Evolutionary conservation across 2,888 invertebrate species (phyloP).

Genomic region (Cartodere bifasciata): DNA sequence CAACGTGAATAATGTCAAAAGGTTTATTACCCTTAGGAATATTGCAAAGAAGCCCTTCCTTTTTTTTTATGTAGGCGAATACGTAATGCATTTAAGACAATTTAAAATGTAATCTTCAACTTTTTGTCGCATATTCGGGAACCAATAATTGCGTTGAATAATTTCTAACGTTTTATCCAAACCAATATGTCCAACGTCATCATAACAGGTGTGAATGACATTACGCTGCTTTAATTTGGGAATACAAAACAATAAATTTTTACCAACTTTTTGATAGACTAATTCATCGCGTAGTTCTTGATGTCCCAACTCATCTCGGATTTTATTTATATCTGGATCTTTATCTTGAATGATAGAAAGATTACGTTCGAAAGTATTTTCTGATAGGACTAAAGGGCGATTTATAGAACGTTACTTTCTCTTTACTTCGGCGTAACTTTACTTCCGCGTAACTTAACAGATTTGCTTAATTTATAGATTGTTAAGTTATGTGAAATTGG

Average conservation of each 20-base stretch:
- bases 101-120: constrained; percentile 17
- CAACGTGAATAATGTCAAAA: constrained; percentile 19
- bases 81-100: constrained; percentile 22
- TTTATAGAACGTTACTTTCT: too few relatives aligned
- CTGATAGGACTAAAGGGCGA: too few relatives aligned
- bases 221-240: constrained; percentile 13
- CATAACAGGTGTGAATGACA: constrained; percentile 19
- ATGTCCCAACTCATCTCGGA: constrained; percentile 9
- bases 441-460: too few relatives aligned
- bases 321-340: constrained; percentile 13
- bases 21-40: constrained; percentile 20
- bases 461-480: too few relatives aligned
- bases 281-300: constrained; percentile 9
- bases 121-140: constrained; percentile 20
- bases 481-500: too few relatives aligned
- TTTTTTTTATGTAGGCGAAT: constrained; percentile 15
- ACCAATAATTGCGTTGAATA: constrained; percentile 22
- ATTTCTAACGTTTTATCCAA: constrained; percentile 20
- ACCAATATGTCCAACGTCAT: constrained; percentile 22
- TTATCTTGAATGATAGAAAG: constrained; percentile 11
- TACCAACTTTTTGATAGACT: constrained; percentile 8
- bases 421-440: too few relatives aligned
- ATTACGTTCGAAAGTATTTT: constrained; percentile 12
- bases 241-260: constrained; percentile 10
- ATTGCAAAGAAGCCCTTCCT: constrained; percentile 19